phyloP scores from a whole-genome alignment of 1,140 invertebrate genomes.

The Drosophila pruinosa region DNA sequence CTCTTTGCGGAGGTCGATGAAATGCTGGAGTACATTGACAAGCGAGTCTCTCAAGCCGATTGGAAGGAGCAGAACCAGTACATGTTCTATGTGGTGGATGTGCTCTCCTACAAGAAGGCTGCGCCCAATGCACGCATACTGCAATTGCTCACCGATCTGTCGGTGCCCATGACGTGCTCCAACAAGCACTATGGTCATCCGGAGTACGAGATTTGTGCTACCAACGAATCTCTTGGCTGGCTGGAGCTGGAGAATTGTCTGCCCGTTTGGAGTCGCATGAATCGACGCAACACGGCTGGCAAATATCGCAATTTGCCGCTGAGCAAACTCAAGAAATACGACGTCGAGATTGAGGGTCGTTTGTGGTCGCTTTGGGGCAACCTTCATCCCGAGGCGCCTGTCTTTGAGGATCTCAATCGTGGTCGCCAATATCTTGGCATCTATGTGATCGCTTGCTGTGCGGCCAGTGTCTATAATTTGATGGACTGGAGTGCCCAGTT shows the following conservation, averaged over 20 bases:
- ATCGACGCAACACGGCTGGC: conserved; percentile 83
- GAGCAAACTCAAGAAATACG: conserved; percentile 85
- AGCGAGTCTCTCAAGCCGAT: conserved; percentile 37
- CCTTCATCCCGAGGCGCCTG: conserved; percentile 84
- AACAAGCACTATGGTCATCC: conserved; percentile 58
- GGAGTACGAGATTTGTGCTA: conserved; percentile 72
- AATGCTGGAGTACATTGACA: conserved; percentile 62
- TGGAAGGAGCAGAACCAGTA: conserved; percentile 64
- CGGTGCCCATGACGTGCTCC: conserved; percentile 65
- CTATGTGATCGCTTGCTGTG: conserved; percentile 84
- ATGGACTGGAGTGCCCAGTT: conserved; percentile 85
- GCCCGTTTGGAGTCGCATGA: conserved; percentile 84
- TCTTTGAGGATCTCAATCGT: conserved; percentile 81
- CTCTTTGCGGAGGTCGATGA: conserved; percentile 65
- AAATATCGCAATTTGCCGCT: conserved; percentile 83
- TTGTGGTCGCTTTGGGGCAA: conserved; percentile 85
- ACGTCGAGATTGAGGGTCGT: conserved; percentile 86
- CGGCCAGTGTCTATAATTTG: conserved; percentile 84
- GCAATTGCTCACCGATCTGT: conserved; percentile 70
- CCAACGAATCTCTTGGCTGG: conserved; percentile 84
- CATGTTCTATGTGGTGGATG: conserved; percentile 69
- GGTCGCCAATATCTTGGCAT: conserved; percentile 85
- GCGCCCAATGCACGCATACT: conserved; percentile 64
- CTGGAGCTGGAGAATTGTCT: conserved; percentile 83
- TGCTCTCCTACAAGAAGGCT: conserved; percentile 70